phyloP scores from a whole-genome alignment of 1,140 invertebrate genomes.

The Venustaconcha ellipsiformis region DNA sequence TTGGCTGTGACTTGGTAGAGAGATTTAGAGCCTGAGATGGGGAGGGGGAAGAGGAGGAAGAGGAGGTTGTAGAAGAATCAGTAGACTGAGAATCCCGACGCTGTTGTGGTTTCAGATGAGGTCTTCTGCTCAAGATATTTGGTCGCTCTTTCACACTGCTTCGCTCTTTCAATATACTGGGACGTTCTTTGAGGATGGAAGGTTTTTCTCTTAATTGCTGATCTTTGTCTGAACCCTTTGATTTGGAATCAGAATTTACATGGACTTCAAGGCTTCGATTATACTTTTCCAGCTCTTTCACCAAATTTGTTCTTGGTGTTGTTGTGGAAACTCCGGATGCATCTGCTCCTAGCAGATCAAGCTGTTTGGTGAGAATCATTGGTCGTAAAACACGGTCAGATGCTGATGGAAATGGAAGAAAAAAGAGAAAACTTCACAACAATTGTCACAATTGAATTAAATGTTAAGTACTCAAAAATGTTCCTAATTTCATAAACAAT shows the following conservation, averaged over 20 bases:
- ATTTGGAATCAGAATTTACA: neutral
- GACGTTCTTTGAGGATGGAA: constrained; percentile 1
- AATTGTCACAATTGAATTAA: too few relatives aligned
- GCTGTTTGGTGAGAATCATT: constrained; percentile 69
- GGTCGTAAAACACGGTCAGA: constrained; percentile 67
- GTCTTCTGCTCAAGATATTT: constrained; percentile 61
- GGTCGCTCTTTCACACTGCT: constrained; percentile 48
- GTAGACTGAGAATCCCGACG: constrained; percentile 29
- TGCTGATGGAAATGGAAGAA: constrained; percentile 31
- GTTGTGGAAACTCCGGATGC: constrained; percentile 50
- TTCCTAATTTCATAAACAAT: too few relatives aligned
- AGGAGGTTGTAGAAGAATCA: constrained; percentile 19
- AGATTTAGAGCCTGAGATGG: neutral
- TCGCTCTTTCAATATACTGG: neutral
- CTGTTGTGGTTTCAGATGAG: constrained; percentile 72
- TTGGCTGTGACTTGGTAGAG: neutral
- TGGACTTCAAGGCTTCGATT: constrained; percentile 39
- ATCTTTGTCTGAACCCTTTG: constrained; percentile 6
- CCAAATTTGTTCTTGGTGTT: constrained; percentile 65
- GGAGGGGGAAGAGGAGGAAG: constrained; percentile 14
- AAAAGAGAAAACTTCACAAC: too few relatives aligned
- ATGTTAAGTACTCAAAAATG: too few relatives aligned
- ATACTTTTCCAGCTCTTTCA: constrained; percentile 69
- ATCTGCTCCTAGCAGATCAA: constrained; percentile 59
- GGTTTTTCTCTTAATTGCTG: constrained; percentile 2